phyloP scores from a whole-genome alignment of 2,888 invertebrate genomes.

The Venustoraphidia nigricollis region DNA sequence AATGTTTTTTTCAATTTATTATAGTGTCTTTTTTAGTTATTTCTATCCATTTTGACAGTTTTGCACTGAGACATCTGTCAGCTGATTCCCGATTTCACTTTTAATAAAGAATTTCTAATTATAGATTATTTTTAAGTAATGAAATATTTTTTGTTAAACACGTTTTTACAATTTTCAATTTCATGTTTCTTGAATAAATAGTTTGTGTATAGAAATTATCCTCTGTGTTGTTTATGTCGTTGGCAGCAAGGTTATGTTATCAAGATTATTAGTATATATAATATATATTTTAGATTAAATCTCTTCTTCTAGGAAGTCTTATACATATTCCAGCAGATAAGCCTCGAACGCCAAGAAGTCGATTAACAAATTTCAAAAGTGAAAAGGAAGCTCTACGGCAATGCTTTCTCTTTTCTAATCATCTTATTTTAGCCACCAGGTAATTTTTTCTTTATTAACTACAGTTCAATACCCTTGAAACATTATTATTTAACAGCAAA shows the following conservation, averaged over 20 bases:
- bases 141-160: background rate
- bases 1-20: no score
- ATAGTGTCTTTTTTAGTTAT: no score
- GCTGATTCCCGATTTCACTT: conserved; percentile 3
- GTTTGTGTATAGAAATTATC: no score
- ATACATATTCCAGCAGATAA: conserved; percentile 55
- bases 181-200: no score
- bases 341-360: conserved; percentile 37
- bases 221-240: no score
- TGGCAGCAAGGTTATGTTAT: no score
- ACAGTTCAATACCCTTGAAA: no score
- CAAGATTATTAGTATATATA: no score
- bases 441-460: conserved; percentile 17
- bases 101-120: background rate
- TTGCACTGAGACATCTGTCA: background rate
- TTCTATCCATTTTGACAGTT: no score
- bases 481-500: no score
- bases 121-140: background rate
- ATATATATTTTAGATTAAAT: background rate
- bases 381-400: conserved; percentile 62
- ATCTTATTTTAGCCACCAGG: conserved; percentile 69
- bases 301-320: conserved; percentile 42
- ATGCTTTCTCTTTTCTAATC: conserved; percentile 84
- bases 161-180: background rate
- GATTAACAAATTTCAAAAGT: conserved; percentile 41